Base-by-base conservation (phyloP, 2,888 invertebrate genomes). In the Abrostola tripartita region DNA sequence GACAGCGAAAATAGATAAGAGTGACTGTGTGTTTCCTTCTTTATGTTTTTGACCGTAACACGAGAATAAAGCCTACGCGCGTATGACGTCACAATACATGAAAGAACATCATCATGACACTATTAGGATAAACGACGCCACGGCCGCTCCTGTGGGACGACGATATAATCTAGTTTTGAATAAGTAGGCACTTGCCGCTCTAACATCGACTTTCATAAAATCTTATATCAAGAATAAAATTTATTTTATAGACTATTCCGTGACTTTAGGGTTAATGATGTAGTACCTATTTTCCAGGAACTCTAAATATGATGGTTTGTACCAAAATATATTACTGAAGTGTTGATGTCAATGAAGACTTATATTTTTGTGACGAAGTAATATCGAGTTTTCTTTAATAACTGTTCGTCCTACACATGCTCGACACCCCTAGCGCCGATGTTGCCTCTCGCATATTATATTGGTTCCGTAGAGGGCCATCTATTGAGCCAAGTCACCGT, bases 61-160 rank as follows among this genome's bases (percentile, higher is more conserved):
- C 40, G 10, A 49, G 57, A 61, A 52, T 41, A 49, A 53, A 65
- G 44, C 42, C 38, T 60, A 61, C 55, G 53, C 52, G 41, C 44
- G 63, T 62, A 61, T 69, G 64, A 62, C 52, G 65, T 68, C 69
- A 68, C 63, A 51, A 60, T 49, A 52, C 63, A 71, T 64, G 55
- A 63, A 51, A 44, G 64, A 61, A 68, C 58, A 61, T 59, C 65
- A 72, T 74, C 68, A 76, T 68, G 67, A 68, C 76, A 77, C 74
- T 76, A 78, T 76, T 77, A 77, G 71, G 76, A 70, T 75, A 78
- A 77, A 79, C 76, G 77, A 76, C 76, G 69, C 59, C 71, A 53
- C 52, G 64, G 47, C 55, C 64, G 59, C 55, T 73, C 70, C 77
- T 60, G 57, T n/a, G 68, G 68, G 69, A 71, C 54, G 61, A 61